Conservation (phyloP, 2,113 vertebrate genomes). For the Cairina moschata region DNA sequence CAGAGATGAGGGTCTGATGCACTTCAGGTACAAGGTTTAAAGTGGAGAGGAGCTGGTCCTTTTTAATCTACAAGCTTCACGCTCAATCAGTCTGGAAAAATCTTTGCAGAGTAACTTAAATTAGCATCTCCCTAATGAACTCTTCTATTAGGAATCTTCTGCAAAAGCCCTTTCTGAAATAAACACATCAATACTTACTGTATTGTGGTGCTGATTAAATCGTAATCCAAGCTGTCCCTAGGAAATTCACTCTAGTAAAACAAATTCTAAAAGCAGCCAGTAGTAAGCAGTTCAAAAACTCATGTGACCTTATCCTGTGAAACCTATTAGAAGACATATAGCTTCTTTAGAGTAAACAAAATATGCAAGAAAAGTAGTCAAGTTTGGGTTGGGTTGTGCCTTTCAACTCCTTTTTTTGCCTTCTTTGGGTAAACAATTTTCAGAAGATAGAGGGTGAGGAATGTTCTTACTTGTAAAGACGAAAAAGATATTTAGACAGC, state of each 20-base stretch:
- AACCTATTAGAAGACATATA: not conserved
- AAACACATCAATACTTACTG: not conserved
- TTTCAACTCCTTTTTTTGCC: not conserved
- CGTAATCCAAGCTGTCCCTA: not conserved
- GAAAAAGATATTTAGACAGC: constrained; percentile 47
- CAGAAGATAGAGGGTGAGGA: constrained; percentile 9
- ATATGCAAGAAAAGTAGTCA: not conserved
- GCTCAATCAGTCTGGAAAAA: not conserved
- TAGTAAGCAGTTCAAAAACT: not conserved
- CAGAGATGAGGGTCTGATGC: rapidly evolving
- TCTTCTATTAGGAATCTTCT: not conserved
- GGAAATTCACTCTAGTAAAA: not conserved
- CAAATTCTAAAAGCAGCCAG: not conserved
- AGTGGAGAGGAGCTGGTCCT: not conserved
- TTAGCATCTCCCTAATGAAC: not conserved
- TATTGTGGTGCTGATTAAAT: not conserved
- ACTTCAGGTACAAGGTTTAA: not conserved
- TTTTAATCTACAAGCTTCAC: not conserved
- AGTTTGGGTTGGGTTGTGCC: not conserved
- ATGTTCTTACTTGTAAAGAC: constrained; percentile 19
- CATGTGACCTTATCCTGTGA: not conserved
- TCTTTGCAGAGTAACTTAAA: not conserved
- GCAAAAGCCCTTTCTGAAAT: not conserved
- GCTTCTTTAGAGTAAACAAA: not conserved
- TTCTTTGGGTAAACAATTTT: not conserved